A percentile compares a stretch with the other conserved stretches of the same genome.
phyloP scores from a whole-genome alignment of 1,140 invertebrate genomes.

The Drosophila novamexicana region DNA sequence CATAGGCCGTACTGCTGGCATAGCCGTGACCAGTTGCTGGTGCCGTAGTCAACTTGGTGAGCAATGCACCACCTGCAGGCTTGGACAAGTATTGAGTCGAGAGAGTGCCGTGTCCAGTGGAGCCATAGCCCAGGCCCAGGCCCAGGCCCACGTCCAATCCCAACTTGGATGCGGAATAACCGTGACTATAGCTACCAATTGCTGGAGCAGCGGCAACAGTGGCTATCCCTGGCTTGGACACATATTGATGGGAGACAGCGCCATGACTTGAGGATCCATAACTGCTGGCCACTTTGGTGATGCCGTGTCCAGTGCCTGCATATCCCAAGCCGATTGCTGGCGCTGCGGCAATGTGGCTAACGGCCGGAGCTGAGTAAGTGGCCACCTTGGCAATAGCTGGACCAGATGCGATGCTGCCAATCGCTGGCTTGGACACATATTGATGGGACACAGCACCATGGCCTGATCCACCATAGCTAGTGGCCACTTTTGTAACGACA shows the following conservation, averaged over 20 bases:
- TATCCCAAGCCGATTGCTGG: slow-evolving; percentile 9
- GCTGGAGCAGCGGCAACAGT: slow-evolving; percentile 46
- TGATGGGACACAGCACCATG: slow-evolving; percentile 49
- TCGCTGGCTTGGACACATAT: slow-evolving; percentile 54
- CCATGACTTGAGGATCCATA: slow-evolving; percentile 40
- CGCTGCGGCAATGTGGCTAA: slow-evolving; percentile 32
- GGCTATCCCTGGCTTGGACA: slow-evolving; percentile 52
- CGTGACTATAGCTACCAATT: slow-evolving; percentile 36
- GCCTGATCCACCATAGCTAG: slow-evolving; percentile 14
- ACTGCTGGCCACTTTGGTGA: slow-evolving; percentile 39
- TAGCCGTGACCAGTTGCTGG: slow-evolving; percentile 40
- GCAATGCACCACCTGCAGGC: slow-evolving; percentile 17
- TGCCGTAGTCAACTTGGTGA: slow-evolving; percentile 48
- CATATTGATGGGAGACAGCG: slow-evolving; percentile 57
- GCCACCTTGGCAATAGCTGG: slow-evolving; percentile 51
- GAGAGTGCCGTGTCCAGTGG: slow-evolving; percentile 37
- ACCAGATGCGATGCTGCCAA: slow-evolving; percentile 22
- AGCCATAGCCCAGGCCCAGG: slow-evolving; percentile 35
- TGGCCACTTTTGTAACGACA: slow-evolving; percentile 41
- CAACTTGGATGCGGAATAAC: slow-evolving; percentile 29
- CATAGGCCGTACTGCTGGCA: slow-evolving; percentile 54
- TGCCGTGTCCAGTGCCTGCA: slow-evolving; percentile 19
- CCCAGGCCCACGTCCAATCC: slow-evolving; percentile 16
- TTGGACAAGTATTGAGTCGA: slow-evolving; percentile 22
- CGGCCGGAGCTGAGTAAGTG: slow-evolving; percentile 37